These are phyloP conservation scores for Onthophagus taurus DNA, from an alignment of 1,140 invertebrate genomes.

Conservation along the genomic window DNA sequence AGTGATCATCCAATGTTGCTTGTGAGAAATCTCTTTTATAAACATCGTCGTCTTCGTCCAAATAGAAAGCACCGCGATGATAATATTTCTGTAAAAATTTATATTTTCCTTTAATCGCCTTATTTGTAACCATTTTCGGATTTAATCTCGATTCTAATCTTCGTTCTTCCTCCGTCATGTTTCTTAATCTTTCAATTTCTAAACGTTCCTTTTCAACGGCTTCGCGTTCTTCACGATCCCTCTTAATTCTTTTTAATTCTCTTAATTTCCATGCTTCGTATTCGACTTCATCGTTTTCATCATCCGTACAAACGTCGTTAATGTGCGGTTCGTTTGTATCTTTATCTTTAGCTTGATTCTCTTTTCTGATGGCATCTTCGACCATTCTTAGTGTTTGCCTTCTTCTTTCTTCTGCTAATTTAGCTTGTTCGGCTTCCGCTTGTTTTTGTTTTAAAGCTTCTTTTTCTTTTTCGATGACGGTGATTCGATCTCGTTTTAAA, in stretches of 20 bases:
- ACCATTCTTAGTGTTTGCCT: slow-evolving; percentile 82
- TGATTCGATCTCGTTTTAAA: slow-evolving; percentile 86
- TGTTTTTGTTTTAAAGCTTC: slow-evolving; percentile 79
- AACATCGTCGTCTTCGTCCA: slow-evolving; percentile 90
- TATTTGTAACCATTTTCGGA: slow-evolving; percentile 90
- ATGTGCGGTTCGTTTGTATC: slow-evolving; percentile 56
- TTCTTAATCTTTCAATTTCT: slow-evolving; percentile 85
- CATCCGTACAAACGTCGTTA: slow-evolving; percentile 90
- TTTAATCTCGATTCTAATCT: slow-evolving; percentile 82
- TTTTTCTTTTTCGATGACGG: slow-evolving; percentile 88
- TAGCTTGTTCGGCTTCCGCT: slow-evolving; percentile 65
- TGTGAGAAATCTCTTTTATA: slow-evolving; percentile 93
- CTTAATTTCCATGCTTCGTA: slow-evolving; percentile 97
- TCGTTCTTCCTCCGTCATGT: slow-evolving; percentile 95
- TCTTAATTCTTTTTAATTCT: slow-evolving; percentile 91
- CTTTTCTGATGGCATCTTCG: slow-evolving; percentile 79
- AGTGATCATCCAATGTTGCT: slow-evolving; percentile 97
- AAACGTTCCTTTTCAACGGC: slow-evolving; percentile 74
- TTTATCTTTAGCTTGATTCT: slow-evolving; percentile 47
- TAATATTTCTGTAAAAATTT: slow-evolving; percentile 99
- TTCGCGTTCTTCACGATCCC: slow-evolving; percentile 92
- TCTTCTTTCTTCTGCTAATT: slow-evolving; percentile 71
- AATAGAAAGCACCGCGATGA: slow-evolving; percentile 96
- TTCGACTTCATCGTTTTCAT: slow-evolving; percentile 96
- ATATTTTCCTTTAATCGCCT: slow-evolving; percentile 95